phyloP scores from a whole-genome alignment of 1,140 invertebrate species.

The Neodiprion lecontei region DNA sequence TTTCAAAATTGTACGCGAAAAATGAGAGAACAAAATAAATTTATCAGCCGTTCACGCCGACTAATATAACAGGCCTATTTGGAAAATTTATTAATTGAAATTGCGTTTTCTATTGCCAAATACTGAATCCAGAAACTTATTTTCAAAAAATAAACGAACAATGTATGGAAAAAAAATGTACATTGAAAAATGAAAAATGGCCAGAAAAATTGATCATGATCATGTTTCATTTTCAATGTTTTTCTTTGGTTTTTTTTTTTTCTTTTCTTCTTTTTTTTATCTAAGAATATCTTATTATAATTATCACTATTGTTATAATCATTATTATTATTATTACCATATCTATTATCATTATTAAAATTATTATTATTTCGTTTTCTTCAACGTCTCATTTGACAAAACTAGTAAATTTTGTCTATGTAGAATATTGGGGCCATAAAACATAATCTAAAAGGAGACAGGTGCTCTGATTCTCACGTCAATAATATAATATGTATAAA shows the following conservation, averaged over 20 bases:
- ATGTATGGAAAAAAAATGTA: neutral
- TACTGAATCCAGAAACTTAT: neutral
- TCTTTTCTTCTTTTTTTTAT: neutral
- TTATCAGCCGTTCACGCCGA: neutral
- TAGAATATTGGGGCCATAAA: conserved; percentile 53
- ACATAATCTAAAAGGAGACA: conserved; percentile 53
- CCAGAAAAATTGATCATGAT: neutral
- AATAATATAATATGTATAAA: conserved; percentile 38
- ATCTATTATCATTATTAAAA: too few species aligned
- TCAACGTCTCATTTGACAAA: neutral
- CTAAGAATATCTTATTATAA: too few species aligned
- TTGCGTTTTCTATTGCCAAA: neutral
- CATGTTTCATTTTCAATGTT: neutral
- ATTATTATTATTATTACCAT: too few species aligned
- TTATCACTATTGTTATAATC: too few species aligned
- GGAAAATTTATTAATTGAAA: too few species aligned
- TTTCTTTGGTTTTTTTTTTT: neutral
- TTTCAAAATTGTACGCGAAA: conserved; percentile 13
- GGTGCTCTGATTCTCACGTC: conserved; percentile 48
- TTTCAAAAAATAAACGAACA: neutral
- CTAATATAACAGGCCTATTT: too few species aligned
- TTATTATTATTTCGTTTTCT: neutral
- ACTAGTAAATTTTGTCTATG: conserved; percentile 7
- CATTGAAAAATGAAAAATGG: neutral
- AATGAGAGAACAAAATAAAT: conserved; percentile 17